A percentile compares a stretch with the other conserved stretches of the same genome.
phyloP scores from a whole-genome alignment of 2,113 vertebrate genomes.

The Chloropsis hardwickii region DNA sequence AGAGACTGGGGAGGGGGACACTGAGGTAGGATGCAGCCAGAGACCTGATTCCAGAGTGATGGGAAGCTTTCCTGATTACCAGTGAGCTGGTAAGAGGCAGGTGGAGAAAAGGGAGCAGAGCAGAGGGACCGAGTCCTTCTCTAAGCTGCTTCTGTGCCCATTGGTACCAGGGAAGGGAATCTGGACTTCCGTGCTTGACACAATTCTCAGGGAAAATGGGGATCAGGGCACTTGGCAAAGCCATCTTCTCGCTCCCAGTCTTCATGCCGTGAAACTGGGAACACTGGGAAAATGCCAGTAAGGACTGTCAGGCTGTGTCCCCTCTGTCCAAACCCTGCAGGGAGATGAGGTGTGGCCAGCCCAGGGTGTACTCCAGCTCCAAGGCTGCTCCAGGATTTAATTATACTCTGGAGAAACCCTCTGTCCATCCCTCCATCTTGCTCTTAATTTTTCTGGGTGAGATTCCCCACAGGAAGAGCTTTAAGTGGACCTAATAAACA shows the following conservation, averaged over 20 bases:
- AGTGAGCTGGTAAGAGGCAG: not conserved
- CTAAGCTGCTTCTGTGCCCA: fast-evolving
- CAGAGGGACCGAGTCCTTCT: not conserved
- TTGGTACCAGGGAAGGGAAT: fast-evolving
- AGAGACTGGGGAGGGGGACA: not conserved
- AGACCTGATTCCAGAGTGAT: not conserved
- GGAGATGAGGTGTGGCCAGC: not conserved
- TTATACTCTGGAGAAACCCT: not conserved
- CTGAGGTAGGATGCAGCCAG: not conserved
- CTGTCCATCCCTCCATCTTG: not conserved
- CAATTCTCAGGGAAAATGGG: not conserved
- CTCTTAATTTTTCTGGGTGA: fast-evolving
- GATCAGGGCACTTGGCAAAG: fast-evolving
- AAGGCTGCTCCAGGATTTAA: not conserved
- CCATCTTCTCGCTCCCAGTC: not conserved
- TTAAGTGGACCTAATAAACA: not conserved
- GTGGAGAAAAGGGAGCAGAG: not conserved
- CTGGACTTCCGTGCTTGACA: not conserved
- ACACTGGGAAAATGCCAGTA: not conserved
- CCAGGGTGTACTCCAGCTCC: not conserved
- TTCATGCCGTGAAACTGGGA: not conserved
- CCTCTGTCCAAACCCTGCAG: not conserved
- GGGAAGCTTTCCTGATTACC: not conserved
- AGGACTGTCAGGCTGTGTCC: not conserved
- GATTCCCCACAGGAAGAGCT: not conserved